phyloP scores from a whole-genome alignment of 2,113 vertebrate genomes.

The Sturnus vulgaris region DNA sequence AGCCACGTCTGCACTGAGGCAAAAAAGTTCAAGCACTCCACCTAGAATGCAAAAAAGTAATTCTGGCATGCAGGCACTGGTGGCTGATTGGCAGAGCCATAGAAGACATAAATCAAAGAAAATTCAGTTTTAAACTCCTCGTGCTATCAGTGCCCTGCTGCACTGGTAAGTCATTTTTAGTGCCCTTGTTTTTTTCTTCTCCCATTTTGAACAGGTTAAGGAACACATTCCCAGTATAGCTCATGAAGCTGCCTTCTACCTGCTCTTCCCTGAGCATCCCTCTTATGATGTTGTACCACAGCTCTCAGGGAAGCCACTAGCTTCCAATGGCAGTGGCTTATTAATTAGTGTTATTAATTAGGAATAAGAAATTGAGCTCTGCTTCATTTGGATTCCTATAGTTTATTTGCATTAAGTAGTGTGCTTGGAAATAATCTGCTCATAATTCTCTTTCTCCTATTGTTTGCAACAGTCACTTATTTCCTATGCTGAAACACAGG shows the following conservation, averaged over 20 bases:
- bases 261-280: not conserved
- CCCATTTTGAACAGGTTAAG: not conserved
- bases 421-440: not conserved
- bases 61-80: not conserved
- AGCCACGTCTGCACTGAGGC: accelerated
- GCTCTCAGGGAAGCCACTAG: not conserved
- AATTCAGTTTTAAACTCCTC: not conserved
- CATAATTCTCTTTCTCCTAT: not conserved
- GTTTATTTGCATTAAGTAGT: not conserved
- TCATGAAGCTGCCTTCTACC: not conserved
- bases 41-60: not conserved
- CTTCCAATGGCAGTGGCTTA: not conserved
- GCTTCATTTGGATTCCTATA: not conserved
- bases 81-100: not conserved
- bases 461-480: not conserved
- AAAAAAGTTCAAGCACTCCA: not conserved
- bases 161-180: not conserved
- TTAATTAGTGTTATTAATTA: not conserved
- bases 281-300: not conserved
- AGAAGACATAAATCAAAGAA: not conserved
- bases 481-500: slow-evolving; percentile 18
- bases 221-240: not conserved
- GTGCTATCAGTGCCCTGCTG: not conserved
- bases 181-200: not conserved
- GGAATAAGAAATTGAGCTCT: not conserved